Evolutionary conservation across 2,888 invertebrate species (phyloP).

Genomic region (Drosophila neotestacea): DNA sequence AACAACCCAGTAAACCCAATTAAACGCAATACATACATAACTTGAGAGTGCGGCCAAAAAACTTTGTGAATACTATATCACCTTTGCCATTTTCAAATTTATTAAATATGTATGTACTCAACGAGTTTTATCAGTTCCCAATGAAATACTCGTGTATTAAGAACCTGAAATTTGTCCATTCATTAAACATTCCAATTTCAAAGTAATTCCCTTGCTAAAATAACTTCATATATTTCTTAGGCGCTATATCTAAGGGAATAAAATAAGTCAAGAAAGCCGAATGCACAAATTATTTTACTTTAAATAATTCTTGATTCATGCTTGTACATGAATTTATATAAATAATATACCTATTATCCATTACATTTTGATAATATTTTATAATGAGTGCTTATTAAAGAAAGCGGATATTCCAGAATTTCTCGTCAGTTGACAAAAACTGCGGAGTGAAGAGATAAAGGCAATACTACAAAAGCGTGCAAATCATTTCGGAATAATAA

Average conservation of each 20-base stretch:
- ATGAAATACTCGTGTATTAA: background rate
- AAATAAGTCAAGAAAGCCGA: too few species aligned
- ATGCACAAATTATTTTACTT: too few species aligned
- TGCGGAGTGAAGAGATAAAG: background rate
- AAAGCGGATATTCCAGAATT: conserved; percentile 2
- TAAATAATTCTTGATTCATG: background rate
- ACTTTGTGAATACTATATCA: background rate
- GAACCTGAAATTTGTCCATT: background rate
- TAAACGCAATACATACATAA: conserved; percentile 2
- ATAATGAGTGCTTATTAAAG: background rate
- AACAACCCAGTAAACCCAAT: conserved; percentile 54
- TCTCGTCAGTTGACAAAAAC: too few species aligned
- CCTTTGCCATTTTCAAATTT: conserved; percentile 6
- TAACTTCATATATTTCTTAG: background rate
- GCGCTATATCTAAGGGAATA: background rate
- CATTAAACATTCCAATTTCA: background rate
- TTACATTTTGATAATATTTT: background rate
- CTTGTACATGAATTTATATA: background rate
- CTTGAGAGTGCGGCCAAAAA: background rate
- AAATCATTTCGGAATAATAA: background rate
- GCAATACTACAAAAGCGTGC: background rate
- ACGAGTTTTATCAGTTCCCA: background rate
- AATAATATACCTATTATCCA: background rate
- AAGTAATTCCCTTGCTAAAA: background rate
- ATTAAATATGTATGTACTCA: background rate